Evolutionary conservation across 2,888 invertebrate species (phyloP).

Genomic region (Drosophila nigritarsus): DNA sequence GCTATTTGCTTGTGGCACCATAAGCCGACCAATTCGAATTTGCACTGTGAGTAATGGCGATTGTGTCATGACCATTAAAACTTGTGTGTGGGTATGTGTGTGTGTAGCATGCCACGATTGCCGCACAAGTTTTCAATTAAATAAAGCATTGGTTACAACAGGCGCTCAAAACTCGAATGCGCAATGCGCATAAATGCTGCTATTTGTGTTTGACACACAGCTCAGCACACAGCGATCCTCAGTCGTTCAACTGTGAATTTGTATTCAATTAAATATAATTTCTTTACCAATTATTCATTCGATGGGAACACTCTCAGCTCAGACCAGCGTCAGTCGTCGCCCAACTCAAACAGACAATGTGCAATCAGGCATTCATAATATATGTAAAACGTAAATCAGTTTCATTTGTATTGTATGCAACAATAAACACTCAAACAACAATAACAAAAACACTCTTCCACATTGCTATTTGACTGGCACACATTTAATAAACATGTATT

Average conservation of each 20-base stretch:
- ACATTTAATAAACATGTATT: constrained; percentile 34
- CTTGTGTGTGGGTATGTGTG: not conserved
- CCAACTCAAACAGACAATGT: constrained; percentile 17
- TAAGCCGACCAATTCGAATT: constrained; percentile 65
- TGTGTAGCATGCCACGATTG: constrained; percentile 8
- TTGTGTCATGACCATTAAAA: constrained; percentile 48
- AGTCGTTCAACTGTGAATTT: constrained; percentile 77
- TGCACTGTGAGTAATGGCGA: constrained; percentile 41
- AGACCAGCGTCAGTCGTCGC: constrained; percentile 31
- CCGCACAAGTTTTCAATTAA: constrained; percentile 57
- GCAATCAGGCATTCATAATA: constrained; percentile 63
- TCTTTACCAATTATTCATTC: constrained; percentile 81
- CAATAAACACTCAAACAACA: constrained; percentile 2
- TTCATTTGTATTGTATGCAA: constrained; percentile 45
- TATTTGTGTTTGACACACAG: constrained; percentile 7
- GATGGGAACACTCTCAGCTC: constrained; percentile 44
- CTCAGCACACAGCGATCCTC: constrained; percentile 4
- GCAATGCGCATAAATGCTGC: constrained; percentile 17
- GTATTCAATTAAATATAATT: constrained; percentile 82
- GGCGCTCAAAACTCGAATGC: constrained; percentile 28
- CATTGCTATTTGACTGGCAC: constrained; percentile 2
- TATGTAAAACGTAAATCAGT: constrained; percentile 66
- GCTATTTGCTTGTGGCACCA: constrained; percentile 51
- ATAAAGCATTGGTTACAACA: constrained; percentile 38
- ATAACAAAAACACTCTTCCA: not conserved